Conservation (phyloP, 1,140 invertebrate genomes). For the Chionoecetes opilio region DNA sequence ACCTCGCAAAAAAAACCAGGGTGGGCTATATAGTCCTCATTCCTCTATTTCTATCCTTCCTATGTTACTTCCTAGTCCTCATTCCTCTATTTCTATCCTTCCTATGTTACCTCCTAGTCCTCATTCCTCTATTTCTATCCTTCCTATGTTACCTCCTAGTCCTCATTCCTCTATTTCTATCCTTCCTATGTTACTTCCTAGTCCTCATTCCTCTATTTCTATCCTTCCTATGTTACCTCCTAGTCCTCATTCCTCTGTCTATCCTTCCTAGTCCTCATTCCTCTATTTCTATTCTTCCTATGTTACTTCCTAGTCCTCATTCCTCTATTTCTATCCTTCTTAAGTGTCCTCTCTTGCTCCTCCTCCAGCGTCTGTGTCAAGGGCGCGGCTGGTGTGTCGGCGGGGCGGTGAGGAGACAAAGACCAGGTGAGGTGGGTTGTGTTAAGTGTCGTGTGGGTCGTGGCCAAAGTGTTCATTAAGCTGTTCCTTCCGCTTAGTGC, state of each 20-base stretch:
- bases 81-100: no score
- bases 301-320: background rate
- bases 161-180: no score
- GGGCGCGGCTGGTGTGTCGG: background rate
- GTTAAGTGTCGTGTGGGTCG: background rate
- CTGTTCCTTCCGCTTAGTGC: background rate
- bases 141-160: no score
- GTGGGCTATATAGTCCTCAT: no score
- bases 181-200: no score
- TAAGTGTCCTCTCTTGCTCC: background rate
- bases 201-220: no score
- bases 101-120: no score
- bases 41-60: background rate
- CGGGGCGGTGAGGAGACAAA: background rate
- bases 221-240: no score
- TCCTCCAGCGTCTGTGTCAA: no score
- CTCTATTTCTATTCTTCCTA: background rate
- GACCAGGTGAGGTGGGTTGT: background rate
- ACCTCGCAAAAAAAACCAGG: no score
- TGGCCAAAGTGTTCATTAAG: background rate
- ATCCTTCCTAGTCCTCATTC: background rate
- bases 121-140: no score
- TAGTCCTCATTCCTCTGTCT: no score
- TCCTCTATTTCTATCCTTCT: background rate
- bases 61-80: background rate